A percentile compares a stretch with the other conserved stretches of the same genome.
Conservation (phyloP, 1,140 invertebrate species). For the Centruroides vittatus region DNA sequence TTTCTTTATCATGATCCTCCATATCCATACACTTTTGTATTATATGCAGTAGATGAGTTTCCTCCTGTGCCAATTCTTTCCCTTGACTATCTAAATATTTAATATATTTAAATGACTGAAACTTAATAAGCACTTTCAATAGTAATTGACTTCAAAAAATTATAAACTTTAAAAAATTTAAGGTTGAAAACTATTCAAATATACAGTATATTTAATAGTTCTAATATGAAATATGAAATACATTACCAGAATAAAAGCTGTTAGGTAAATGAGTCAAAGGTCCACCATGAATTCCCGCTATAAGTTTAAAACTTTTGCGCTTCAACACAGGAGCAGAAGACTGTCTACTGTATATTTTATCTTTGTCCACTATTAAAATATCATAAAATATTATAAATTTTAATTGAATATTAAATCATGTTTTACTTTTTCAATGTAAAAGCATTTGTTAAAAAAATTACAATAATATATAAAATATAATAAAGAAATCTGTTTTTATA, state of each 20-base stretch:
- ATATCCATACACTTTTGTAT: slow-evolving; percentile 64
- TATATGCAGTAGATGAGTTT: slow-evolving; percentile 38
- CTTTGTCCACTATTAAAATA: slow-evolving; percentile 47
- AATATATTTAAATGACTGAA: neutral
- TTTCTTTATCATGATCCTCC: slow-evolving; percentile 88
- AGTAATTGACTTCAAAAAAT: too few species aligned
- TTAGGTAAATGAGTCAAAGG: slow-evolving; percentile 48
- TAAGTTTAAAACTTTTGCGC: slow-evolving; percentile 73
- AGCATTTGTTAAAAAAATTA: too few species aligned
- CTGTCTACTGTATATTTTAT: slow-evolving; percentile 76
- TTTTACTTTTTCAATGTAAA: neutral
- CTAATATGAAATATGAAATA: too few species aligned
- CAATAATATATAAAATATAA: too few species aligned
- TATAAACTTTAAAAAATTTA: too few species aligned
- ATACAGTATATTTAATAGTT: too few species aligned
- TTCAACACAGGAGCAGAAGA: slow-evolving; percentile 78
- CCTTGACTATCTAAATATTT: slow-evolving; percentile 17
- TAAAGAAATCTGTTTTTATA: too few species aligned
- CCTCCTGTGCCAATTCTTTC: slow-evolving; percentile 38
- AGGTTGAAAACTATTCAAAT: too few species aligned
- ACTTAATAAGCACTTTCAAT: too few species aligned
- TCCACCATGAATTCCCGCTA: slow-evolving; percentile 44
- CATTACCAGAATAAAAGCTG: slow-evolving; percentile 41
- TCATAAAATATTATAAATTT: neutral
- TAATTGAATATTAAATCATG: neutral